Base-by-base conservation (phyloP, 2,797 vertebrate genomes). In the Tachyglossus aculeatus region DNA sequence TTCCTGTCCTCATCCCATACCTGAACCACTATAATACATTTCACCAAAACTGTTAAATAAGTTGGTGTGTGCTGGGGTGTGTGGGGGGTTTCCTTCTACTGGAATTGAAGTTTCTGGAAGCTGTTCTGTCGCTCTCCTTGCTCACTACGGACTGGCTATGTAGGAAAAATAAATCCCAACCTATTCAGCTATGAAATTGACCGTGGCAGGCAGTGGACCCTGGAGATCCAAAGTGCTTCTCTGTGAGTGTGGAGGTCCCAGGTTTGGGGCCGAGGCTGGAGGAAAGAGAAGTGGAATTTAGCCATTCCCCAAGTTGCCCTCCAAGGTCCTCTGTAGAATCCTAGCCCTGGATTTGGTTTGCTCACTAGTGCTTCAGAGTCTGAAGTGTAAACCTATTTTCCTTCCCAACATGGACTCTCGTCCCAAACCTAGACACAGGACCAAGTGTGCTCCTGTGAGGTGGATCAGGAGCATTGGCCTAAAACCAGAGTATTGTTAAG, bases 141-240 rank as follows among this genome's bases (percentile, higher is more conserved):
- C 19, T 45, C 41, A 33, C 13, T 15, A 6, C 7, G 6, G 19
- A 22, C 31, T 5, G 25, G 6, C 67, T 41, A 43, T 27, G 4
- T 61, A 14, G 66, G 70, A 31, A 18, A 1, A 15, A 19, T 19
- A 18, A 55, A 15, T 45, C 50, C 21, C 24, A 38, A n/a, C 25
- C 21, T 54, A 13, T 25, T 86, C 67, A 64, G 63, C 74, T 41
- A 71, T 90, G 72, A 50, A 79, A 83, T 73, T 14, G 65, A 1
- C 36, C 47, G 21, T 3, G 74, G 72, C 55, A 77, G 83, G 25
- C 34, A 18, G 13, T 47, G n/a, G 25, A 65, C 53, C 53, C 21
- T 3, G 15, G 73, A 78, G 63, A 77, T 57, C 64, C 44, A 39
- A 43, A 75, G 54, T 9, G 51, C n/a, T 24, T 2, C 18, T 16